A percentile compares a stretch with the other conserved stretches of the same genome.
phyloP scores from a whole-genome alignment of 2,113 vertebrate species.

The Megatriorchis doriae region DNA sequence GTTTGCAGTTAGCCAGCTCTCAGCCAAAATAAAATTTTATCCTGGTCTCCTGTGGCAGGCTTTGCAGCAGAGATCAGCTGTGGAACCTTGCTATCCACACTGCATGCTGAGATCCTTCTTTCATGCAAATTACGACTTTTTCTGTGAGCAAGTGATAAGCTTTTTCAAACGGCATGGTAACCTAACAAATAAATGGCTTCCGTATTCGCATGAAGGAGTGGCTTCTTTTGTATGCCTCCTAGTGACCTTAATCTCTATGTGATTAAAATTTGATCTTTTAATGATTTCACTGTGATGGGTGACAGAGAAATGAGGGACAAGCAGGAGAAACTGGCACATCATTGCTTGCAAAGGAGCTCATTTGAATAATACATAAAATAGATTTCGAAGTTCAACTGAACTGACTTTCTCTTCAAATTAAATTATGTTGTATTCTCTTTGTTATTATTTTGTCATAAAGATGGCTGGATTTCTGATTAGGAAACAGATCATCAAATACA shows the following conservation, averaged over 20 bases:
- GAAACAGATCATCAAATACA: neutral
- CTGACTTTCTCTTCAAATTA: slow-evolving; percentile 43
- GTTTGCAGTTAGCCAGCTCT: neutral
- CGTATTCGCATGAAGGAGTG: neutral
- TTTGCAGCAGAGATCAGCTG: neutral
- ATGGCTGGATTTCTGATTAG: neutral
- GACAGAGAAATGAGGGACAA: neutral
- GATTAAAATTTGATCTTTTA: slow-evolving; percentile 2
- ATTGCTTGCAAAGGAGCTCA: slow-evolving; percentile 13
- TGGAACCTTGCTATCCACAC: neutral
- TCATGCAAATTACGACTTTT: slow-evolving; percentile 44
- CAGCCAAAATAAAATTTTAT: neutral
- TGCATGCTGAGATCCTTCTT: neutral
- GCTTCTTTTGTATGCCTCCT: neutral
- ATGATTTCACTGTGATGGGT: neutral
- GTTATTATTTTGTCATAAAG: neutral
- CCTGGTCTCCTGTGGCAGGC: neutral
- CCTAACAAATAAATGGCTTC: neutral
- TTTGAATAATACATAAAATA: slow-evolving; percentile 1
- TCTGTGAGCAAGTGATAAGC: slow-evolving; percentile 33
- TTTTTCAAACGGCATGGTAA: neutral
- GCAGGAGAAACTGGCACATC: neutral
- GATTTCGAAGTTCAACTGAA: slow-evolving; percentile 33
- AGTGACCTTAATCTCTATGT: neutral
- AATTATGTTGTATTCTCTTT: neutral